Conservation (phyloP, 2,113 vertebrate genomes). For the Callipepla squamata region DNA sequence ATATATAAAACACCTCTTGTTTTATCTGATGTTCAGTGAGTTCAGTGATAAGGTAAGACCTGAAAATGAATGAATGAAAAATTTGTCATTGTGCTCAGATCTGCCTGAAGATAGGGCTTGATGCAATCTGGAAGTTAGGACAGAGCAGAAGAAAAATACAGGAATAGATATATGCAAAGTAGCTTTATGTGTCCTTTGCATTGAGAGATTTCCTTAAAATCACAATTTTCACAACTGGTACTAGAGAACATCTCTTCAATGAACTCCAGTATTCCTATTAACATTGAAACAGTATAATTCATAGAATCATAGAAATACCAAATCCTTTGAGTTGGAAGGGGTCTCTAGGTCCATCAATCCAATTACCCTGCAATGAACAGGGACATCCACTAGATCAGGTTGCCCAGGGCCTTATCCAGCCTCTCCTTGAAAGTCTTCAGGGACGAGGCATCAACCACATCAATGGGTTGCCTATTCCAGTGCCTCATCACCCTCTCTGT, state of each 20-base stretch:
- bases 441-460: too few relatives aligned
- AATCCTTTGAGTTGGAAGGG: too few relatives aligned
- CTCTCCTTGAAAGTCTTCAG: too few relatives aligned
- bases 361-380: too few relatives aligned
- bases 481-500: too few relatives aligned
- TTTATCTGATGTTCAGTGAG: neutral
- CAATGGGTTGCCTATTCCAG: too few relatives aligned
- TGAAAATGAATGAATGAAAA: neutral
- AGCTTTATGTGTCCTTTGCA: neutral
- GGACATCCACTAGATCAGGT: too few relatives aligned
- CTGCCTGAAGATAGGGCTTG: neutral
- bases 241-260: neutral
- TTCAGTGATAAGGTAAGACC: neutral
- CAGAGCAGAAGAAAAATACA: neutral
- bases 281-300: neutral
- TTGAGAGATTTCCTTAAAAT: neutral
- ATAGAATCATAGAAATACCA: neutral
- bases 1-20: neutral
- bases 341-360: too few relatives aligned
- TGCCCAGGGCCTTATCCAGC: too few relatives aligned
- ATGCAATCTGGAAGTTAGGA: neutral
- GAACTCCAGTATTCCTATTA: neutral
- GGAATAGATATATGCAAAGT: neutral
- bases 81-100: neutral
- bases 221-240: fast-evolving